A percentile compares a stretch with the other conserved stretches of the same genome.
Evolutionary conservation across 1,140 invertebrate genomes (phyloP).

Genomic region (Trinorchestia longiramus): DNA sequence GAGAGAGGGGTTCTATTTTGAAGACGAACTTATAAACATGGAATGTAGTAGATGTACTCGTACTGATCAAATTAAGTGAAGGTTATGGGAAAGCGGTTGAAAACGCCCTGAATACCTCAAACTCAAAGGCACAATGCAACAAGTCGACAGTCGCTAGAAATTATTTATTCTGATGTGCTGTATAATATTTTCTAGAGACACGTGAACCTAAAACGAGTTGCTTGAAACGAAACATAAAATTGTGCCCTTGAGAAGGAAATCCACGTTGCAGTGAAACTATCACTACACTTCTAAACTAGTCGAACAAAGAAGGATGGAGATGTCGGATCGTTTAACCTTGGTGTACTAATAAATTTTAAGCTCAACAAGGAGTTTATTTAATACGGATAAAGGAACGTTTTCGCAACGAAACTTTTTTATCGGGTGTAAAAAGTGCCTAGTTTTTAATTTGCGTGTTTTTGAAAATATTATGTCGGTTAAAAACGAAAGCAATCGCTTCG

Average conservation of each 20-base stretch:
- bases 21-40: background rate
- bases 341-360: background rate
- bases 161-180: background rate
- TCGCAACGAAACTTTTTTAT: background rate
- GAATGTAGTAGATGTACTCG: background rate
- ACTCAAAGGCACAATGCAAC: background rate
- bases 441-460: background rate
- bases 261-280: background rate
- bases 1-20: background rate
- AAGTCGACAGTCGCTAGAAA: background rate
- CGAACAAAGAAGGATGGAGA: background rate
- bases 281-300: background rate
- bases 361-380: too few species aligned
- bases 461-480: background rate
- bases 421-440: background rate
- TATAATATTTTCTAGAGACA: background rate
- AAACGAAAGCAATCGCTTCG: too few species aligned
- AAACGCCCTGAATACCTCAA: background rate
- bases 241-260: background rate
- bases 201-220: background rate
- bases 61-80: background rate
- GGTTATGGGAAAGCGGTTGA: background rate
- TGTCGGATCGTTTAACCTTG: background rate
- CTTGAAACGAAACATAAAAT: background rate
- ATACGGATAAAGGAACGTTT: background rate